Evolutionary conservation across 2,888 invertebrate genomes (phyloP).

Genomic region (Pimpla rufipes): DNA sequence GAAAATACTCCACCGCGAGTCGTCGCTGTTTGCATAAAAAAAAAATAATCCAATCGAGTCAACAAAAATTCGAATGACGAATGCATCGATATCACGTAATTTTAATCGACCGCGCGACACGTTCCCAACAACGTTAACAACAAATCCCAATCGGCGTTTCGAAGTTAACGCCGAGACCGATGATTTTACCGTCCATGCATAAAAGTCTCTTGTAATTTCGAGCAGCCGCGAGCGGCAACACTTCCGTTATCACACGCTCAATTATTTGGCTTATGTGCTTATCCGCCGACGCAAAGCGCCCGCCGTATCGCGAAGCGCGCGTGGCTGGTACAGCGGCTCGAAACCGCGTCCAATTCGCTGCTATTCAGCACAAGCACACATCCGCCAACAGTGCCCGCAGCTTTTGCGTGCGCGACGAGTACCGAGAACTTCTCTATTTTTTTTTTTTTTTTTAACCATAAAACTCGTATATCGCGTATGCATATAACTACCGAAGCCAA

Average conservation of each 20-base stretch:
- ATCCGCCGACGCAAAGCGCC: not conserved
- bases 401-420: not conserved
- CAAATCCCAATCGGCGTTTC: not conserved
- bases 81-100: too few species aligned
- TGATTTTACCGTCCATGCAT: not conserved
- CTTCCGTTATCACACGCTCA: not conserved
- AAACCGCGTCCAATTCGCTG: not conserved
- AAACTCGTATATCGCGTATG: not conserved
- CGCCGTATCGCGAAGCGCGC: not conserved
- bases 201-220: not conserved
- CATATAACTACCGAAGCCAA: conserved; percentile 7
- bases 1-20: too few species aligned
- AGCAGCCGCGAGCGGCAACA: not conserved
- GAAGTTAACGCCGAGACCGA: not conserved
- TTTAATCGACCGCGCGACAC: too few species aligned
- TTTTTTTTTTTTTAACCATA: not conserved
- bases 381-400: not conserved
- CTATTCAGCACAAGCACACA: not conserved
- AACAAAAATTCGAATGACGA: too few species aligned
- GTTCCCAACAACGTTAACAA: not conserved
- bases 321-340: not conserved
- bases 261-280: not conserved
- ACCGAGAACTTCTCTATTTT: not conserved
- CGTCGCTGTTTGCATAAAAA: too few species aligned
- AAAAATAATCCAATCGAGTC: too few species aligned